phyloP scores from a whole-genome alignment of 1,140 invertebrate species.

The Lanistes nyassanus region DNA sequence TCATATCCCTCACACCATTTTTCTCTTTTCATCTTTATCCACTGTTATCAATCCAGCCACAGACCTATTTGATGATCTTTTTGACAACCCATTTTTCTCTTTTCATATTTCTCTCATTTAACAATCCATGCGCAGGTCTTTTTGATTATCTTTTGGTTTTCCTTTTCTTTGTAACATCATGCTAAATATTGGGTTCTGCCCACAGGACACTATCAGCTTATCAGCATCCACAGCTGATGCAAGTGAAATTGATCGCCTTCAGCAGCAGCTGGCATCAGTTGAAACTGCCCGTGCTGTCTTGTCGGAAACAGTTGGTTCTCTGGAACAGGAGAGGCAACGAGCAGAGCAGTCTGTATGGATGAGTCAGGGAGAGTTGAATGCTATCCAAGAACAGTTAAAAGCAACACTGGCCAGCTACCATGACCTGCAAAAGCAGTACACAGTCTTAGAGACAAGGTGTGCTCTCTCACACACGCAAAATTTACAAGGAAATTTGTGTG shows the following conservation, averaged over 20 bases:
- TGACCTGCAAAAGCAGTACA: constrained; percentile 1
- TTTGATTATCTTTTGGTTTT: background rate
- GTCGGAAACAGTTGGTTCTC: constrained; percentile 35
- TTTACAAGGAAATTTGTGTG: no score
- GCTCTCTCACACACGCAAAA: no score
- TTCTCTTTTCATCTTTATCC: no score
- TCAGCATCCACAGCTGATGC: constrained; percentile 35
- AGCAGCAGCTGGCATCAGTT: constrained; percentile 32
- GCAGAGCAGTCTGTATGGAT: constrained; percentile 42
- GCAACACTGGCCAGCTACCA: constrained; percentile 11
- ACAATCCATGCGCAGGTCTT: background rate
- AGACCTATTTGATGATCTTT: no score
- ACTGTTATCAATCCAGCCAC: no score
- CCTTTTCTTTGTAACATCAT: background rate
- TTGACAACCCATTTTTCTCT: no score
- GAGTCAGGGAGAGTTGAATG: constrained; percentile 40
- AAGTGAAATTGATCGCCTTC: constrained; percentile 37
- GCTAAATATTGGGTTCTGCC: background rate
- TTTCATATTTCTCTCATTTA: no score
- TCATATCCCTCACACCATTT: no score
- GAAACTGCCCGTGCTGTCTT: constrained; percentile 36
- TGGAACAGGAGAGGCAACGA: constrained; percentile 46
- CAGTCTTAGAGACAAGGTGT: background rate
- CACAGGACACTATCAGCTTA: constrained; percentile 36
- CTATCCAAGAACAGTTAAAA: constrained; percentile 65